These are phyloP conservation scores for Eubucco bourcierii DNA, from an alignment of 2,113 vertebrate genomes.

Conservation along the genomic window DNA sequence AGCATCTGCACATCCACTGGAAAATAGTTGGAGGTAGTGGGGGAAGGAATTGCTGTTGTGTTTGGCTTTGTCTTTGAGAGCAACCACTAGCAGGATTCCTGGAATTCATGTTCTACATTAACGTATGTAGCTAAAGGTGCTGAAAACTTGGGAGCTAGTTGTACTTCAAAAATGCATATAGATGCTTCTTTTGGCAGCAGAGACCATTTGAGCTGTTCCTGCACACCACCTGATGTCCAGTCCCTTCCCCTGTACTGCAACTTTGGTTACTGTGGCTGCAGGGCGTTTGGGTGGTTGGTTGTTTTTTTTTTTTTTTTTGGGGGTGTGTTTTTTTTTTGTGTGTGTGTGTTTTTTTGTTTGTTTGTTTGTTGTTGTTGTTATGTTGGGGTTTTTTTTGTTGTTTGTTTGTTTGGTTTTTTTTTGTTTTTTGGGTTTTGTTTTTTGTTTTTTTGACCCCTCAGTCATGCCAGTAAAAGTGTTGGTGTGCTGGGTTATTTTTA, in stretches of 20 bases:
- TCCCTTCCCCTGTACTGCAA: neutral
- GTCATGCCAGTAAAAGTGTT: neutral
- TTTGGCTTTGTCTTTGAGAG: neutral
- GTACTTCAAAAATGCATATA: neutral
- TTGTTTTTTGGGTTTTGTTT: no score
- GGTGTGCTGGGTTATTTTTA: constrained; percentile 23
- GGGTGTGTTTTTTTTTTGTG: no score
- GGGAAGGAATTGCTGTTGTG: neutral
- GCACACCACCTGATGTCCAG: neutral
- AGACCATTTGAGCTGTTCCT: neutral
- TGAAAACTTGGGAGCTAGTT: neutral
- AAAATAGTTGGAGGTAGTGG: neutral
- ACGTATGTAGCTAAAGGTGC: neutral
- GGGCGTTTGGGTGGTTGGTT: no score
- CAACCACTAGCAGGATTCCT: neutral
- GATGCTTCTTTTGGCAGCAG: neutral
- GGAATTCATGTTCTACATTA: neutral
- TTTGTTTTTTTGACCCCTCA: neutral
- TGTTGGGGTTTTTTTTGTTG: no score
- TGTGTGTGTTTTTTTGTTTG: no score
- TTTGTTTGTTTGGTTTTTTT: no score
- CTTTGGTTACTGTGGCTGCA: neutral
- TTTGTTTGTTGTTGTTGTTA: no score
- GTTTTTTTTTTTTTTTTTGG: no score
- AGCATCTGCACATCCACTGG: neutral